Conservation (phyloP, 1,140 invertebrate genomes). For the Prorops nasuta region DNA sequence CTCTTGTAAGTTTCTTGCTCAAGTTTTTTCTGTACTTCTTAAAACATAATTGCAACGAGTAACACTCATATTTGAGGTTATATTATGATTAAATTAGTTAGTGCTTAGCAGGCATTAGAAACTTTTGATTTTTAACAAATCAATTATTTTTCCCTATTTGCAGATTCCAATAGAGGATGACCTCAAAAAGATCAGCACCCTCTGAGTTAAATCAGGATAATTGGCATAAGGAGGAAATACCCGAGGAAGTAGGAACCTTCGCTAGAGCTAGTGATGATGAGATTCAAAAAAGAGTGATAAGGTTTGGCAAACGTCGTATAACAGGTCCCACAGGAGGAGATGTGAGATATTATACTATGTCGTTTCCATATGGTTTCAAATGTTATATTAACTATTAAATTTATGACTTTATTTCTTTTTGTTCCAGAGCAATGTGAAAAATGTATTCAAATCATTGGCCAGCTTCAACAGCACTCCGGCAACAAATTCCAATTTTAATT, state of each 20-base stretch:
- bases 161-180: constrained; percentile 62
- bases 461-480: too few relatives aligned
- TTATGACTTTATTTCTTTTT: constrained; percentile 18
- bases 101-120: too few relatives aligned
- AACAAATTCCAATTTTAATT: too few relatives aligned
- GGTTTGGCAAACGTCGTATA: constrained; percentile 71
- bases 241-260: constrained; percentile 75
- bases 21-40: too few relatives aligned
- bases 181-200: constrained; percentile 73
- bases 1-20: too few relatives aligned
- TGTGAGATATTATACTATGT: constrained; percentile 18
- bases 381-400: constrained; percentile 16
- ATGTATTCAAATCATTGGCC: constrained; percentile 65
- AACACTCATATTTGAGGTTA: too few relatives aligned
- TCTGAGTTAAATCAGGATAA: constrained; percentile 85
- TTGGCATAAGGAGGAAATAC: constrained; percentile 83
- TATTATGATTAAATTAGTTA: too few relatives aligned
- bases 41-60: too few relatives aligned
- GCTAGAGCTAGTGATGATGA: constrained; percentile 67
- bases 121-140: too few relatives aligned
- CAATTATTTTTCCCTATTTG: too few relatives aligned
- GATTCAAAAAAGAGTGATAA: constrained; percentile 74
- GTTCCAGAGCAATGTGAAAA: constrained; percentile 55
- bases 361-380: constrained; percentile 13
- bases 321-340: constrained; percentile 19